Base-by-base conservation (phyloP, 37 sponge, comb jelly and placozoan species). In the Petrosia ficiformis region DNA sequence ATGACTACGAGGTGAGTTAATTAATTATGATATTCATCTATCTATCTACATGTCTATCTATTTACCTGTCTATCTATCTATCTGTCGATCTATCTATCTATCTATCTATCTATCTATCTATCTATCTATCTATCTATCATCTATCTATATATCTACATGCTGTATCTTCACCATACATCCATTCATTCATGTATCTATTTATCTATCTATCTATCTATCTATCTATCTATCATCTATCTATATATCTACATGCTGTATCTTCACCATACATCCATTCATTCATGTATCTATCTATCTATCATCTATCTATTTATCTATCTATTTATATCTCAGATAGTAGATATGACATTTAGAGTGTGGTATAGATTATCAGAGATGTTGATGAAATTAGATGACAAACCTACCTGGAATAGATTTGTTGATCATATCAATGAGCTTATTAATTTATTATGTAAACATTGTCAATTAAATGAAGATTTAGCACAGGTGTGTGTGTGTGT, bases 341-440 rank as follows among this genome's bases (percentile, higher is more conserved):
- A 90, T 26, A 87, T 82, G 39, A 94, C 93, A 25, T 91, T 90
- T 73, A 87, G 83, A 52, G 75, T 90, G 29, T 94, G 95, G 95
- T 94, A 84, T 59, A 67, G 83, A 5, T 60, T 94, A 40, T 79
- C 90, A 64, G 95, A 94, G 33, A 74, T 78, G 26, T 71, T 94
- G 71, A 58, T 65, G 42, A 76, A 72, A 25, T 4, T 66, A 1
- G 71, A 81, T 11, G 88, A 91, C 29, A 28, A 14, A 10, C 52
- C 52, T 22, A 8, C 80, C 19, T 14, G 16, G 6, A 65, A 56
- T 3, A 64, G 71, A 52, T 94, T 90, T 54, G 42, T 66, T 21
- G 88, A 92, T 8, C 82, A 86, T 43, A 44, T 94, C 4, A 59
- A 73, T 44, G 34, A 70, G 33, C 77, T 94, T 14, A 57, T 94